Evolutionary conservation across 2,113 vertebrate species (phyloP).

Genomic region (Macrotus californicus): DNA sequence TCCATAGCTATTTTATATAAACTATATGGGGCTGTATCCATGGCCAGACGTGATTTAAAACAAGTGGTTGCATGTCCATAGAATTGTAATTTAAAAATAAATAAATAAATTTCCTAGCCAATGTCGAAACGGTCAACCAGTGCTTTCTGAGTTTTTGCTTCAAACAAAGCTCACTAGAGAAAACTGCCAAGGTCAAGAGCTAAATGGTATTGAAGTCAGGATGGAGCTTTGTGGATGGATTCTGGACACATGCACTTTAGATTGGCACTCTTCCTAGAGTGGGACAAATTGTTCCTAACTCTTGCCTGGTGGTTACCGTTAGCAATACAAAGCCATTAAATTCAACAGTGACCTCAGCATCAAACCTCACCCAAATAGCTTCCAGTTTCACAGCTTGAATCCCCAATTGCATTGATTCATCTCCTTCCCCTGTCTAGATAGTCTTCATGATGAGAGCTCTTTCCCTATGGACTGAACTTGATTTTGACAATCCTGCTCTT

Average conservation of each 20-base stretch:
- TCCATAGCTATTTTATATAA: not conserved
- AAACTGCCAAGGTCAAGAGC: slow-evolving; percentile 10
- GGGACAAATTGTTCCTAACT: slow-evolving; percentile 56
- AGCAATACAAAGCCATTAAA: slow-evolving; percentile 53
- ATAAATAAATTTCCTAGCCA: not conserved
- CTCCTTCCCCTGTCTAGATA: slow-evolving; percentile 23
- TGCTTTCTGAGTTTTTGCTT: slow-evolving; percentile 16
- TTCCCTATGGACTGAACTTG: slow-evolving; percentile 42
- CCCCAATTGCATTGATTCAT: slow-evolving; percentile 47
- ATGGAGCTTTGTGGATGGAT: not conserved
- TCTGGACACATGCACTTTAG: slow-evolving; percentile 23
- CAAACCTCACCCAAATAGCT: slow-evolving; percentile 54
- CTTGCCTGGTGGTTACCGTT: slow-evolving; percentile 50
- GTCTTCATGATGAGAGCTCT: slow-evolving; percentile 44
- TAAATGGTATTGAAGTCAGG: not conserved
- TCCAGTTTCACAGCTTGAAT: slow-evolving; percentile 60
- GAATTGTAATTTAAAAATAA: not conserved
- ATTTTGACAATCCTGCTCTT: slow-evolving; percentile 44
- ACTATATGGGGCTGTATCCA: not conserved
- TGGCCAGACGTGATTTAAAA: not conserved
- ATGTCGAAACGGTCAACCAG: not conserved
- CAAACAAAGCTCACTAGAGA: slow-evolving; percentile 25
- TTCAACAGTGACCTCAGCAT: slow-evolving; percentile 48
- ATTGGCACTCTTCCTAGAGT: slow-evolving; percentile 42
- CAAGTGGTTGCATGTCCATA: not conserved